Base-by-base conservation (phyloP, 2,797 vertebrate species). In the Choloepus didactylus region DNA sequence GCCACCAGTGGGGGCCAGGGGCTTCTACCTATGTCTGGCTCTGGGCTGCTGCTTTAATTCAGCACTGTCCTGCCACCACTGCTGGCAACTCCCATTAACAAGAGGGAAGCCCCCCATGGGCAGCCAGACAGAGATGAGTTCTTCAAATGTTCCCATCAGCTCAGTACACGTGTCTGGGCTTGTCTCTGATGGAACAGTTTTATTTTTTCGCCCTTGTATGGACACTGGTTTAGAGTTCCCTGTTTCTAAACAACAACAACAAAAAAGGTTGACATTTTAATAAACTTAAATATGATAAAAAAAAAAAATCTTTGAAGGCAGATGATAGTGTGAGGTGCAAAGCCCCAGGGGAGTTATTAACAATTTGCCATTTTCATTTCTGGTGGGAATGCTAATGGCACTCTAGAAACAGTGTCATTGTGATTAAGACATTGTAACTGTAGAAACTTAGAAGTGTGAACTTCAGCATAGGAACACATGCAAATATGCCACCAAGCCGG, bases 311-410 rank as follows among this genome's bases (percentile, higher is more conserved):
- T 72, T 29, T 49, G 49, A 56, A 80, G 56, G 64, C 0, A 0
- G 11, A 56, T 59, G 70, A 90, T 38, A 92, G 60, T 11, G 7
- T 38, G 82, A 93, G 56, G 38, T 35, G 64, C 44, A 56, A 82
- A 88, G n/a, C 41, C 89, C 56, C 51, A 3, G 8, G 79, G 79
- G 94, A 84, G 83, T 67, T 91, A 41, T 94, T 92, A 97, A 60
- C 91, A 91, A 88, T 46, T 62, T 94, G 94, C 60, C 79, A 66
- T 96, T 94, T 95, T 82, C 51, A 31, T 72, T 56, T 60, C 93
- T 12, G 0, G 11, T 16, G 79, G 88, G 93, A 92, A 76, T 77
- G 60, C 29, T 72, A 64, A 51, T 59, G 82, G 56, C 31, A 31
- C 14, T 21, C 60, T 81, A 38, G 70, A 79, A 80, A 18, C 21